phyloP scores from a whole-genome alignment of 2,888 invertebrate species.

The Lasioglossum leucozonium region DNA sequence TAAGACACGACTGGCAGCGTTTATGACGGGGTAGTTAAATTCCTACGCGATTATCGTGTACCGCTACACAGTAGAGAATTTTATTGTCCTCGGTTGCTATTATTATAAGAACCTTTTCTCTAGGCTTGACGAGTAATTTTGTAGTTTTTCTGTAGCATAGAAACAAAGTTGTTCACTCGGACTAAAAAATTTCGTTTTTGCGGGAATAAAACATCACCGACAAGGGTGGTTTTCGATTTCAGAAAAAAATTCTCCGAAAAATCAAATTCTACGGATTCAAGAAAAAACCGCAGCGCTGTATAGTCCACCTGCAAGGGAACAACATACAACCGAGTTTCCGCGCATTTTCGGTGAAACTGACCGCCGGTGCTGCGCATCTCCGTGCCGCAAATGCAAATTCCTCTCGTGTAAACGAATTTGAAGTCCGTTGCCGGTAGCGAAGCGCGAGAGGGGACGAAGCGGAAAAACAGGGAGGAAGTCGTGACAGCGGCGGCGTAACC shows the following conservation, averaged over 20 bases:
- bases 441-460: background rate
- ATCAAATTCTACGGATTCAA: background rate
- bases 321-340: background rate
- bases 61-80: no score
- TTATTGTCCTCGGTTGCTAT: no score
- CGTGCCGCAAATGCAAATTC: conserved; percentile 8
- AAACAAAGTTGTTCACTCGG: no score
- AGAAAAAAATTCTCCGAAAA: background rate
- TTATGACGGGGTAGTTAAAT: no score
- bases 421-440: background rate
- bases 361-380: conserved; percentile 1
- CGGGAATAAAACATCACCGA: no score
- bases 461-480: background rate
- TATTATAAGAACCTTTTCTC: no score
- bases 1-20: no score
- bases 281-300: background rate
- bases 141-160: no score
- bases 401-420: conserved; percentile 33
- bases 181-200: background rate
- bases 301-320: background rate
- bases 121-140: no score
- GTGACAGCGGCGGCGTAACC: background rate
- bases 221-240: no score
- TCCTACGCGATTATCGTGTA: no score
- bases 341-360: background rate